Evolutionary conservation across 2,888 invertebrate species (phyloP).

Genomic region (Venusia cambrica): DNA sequence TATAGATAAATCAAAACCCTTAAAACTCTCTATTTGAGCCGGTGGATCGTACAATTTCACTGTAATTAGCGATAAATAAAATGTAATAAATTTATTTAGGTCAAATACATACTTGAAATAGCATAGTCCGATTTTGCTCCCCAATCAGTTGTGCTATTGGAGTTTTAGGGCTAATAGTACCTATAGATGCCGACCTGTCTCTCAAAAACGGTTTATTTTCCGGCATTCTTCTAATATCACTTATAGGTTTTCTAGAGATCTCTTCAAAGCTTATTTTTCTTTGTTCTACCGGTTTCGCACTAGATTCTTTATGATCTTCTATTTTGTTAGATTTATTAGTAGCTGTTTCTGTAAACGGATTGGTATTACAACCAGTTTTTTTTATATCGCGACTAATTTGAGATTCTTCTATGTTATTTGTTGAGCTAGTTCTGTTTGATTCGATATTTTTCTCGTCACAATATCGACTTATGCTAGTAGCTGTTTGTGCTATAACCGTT

Average conservation of each 20-base stretch:
- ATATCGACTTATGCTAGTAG: constrained; percentile 37
- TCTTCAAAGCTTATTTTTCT: constrained; percentile 57
- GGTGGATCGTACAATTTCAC: too few species aligned
- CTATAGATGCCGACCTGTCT: constrained; percentile 83
- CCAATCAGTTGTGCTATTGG: constrained; percentile 69
- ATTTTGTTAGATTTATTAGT: constrained; percentile 8
- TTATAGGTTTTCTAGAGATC: constrained; percentile 42
- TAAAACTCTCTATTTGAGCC: too few species aligned
- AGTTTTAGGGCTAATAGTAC: constrained; percentile 75
- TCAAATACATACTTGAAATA: constrained; percentile 90
- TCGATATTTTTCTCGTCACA: constrained; percentile 22
- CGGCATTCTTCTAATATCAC: constrained; percentile 39
- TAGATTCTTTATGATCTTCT: constrained; percentile 4
- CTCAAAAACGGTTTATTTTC: constrained; percentile 72
- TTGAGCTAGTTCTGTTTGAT: too few species aligned
- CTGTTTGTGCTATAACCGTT: constrained; percentile 51
- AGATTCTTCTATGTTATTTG: too few species aligned
- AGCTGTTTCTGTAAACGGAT: too few species aligned
- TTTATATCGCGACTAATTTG: too few species aligned
- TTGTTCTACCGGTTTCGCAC: background rate
- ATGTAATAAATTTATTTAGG: too few species aligned
- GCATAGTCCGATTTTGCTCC: constrained; percentile 95
- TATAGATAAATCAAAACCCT: too few species aligned
- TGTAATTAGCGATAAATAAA: background rate
- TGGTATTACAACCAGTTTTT: too few species aligned